Conservation (phyloP, 2,888 invertebrate genomes). For the Epistrophella euchroma region DNA sequence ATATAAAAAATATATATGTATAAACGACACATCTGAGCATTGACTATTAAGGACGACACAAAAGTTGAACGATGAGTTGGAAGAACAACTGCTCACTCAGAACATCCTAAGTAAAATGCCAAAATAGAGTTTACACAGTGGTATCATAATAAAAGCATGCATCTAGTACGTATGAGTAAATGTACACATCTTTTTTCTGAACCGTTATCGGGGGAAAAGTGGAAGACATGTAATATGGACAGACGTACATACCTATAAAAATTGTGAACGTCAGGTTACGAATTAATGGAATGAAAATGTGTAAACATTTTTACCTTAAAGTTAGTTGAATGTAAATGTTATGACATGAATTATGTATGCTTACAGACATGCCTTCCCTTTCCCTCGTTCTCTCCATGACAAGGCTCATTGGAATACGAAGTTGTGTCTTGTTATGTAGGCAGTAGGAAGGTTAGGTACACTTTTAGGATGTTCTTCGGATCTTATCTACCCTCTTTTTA, state of each 20-base stretch:
- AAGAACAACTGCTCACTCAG: slow-evolving; percentile 56
- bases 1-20: background rate
- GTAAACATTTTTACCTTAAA: slow-evolving; percentile 55
- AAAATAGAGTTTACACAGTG: slow-evolving; percentile 27
- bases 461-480: too few species aligned
- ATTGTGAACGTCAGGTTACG: slow-evolving; percentile 28
- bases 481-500: too few species aligned
- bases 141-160: background rate
- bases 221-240: background rate
- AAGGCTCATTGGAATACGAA: too few species aligned
- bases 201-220: background rate
- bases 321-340: slow-evolving; percentile 34
- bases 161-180: background rate
- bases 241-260: background rate
- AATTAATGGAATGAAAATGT: slow-evolving; percentile 62
- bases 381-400: too few species aligned
- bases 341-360: slow-evolving; percentile 7
- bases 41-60: slow-evolving; percentile 4
- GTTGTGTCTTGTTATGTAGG: too few species aligned
- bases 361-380: too few species aligned
- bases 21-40: background rate
- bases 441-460: too few species aligned
- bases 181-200: background rate
- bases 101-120: slow-evolving; percentile 60
- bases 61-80: slow-evolving; percentile 54